A percentile compares a stretch with the other conserved stretches of the same genome.
Evolutionary conservation across 2,797 vertebrate species (phyloP).

Genomic region (Sarcophilus harrisii): DNA sequence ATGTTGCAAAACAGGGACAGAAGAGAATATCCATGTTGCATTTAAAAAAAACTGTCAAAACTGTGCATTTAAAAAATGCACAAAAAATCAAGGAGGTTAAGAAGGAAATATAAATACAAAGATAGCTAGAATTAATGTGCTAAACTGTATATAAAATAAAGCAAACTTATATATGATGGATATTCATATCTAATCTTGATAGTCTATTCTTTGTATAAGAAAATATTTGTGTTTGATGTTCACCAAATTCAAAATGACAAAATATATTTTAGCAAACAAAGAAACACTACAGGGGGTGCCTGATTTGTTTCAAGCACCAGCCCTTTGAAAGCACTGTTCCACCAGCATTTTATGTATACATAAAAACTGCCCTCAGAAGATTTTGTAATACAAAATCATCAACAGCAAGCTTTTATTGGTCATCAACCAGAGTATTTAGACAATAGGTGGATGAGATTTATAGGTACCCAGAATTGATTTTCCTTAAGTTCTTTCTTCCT

Average conservation of each 20-base stretch:
- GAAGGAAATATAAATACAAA: background rate
- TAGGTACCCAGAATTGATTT: slow-evolving; percentile 32
- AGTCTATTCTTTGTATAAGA: background rate
- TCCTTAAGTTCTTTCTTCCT: background rate
- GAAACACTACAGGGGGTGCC: background rate
- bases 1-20: background rate
- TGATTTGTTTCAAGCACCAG: background rate
- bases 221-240: background rate
- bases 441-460: slow-evolving; percentile 65
- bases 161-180: background rate
- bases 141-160: background rate
- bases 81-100: background rate
- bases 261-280: background rate
- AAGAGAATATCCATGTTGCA: background rate
- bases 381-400: slow-evolving; percentile 69
- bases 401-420: background rate
- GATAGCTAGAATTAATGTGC: background rate
- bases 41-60: background rate
- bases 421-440: background rate
- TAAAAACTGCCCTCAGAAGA: slow-evolving; percentile 51
- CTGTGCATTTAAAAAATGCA: background rate
- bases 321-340: background rate
- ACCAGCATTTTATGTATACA: background rate
- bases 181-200: background rate
- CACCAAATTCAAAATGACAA: background rate